phyloP scores from a whole-genome alignment of 2,113 vertebrate genomes.

The Pelmatolapia mariae region DNA sequence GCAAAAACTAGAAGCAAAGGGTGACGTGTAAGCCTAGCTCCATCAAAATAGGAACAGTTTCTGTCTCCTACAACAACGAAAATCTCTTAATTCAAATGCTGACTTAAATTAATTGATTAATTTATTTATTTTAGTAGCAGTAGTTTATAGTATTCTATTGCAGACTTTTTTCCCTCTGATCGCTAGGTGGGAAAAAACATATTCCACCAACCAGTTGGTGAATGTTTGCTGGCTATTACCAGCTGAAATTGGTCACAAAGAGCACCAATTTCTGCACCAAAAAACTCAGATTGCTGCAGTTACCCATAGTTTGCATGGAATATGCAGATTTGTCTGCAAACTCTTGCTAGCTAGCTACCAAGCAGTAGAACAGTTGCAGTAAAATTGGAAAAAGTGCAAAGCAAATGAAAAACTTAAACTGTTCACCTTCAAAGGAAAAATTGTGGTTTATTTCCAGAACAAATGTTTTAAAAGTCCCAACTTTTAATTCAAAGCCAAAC shows the following conservation, averaged over 20 bases:
- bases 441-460: background rate
- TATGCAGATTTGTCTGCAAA: background rate
- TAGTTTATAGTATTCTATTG: background rate
- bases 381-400: background rate
- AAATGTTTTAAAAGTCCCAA: background rate
- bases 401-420: background rate
- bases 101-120: background rate
- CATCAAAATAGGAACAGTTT: background rate
- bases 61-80: background rate
- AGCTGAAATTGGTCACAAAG: background rate
- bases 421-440: background rate
- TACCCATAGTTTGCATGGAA: background rate
- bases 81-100: background rate
- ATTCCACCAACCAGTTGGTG: background rate
- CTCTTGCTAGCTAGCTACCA: background rate
- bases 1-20: background rate
- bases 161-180: rapidly evolving
- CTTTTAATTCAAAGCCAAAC: background rate
- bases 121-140: background rate
- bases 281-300: background rate
- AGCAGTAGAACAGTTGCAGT: background rate
- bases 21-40: background rate
- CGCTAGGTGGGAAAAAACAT: background rate
- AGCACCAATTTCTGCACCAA: background rate
- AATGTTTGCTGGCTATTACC: background rate